Percentiles rank a stretch among this genome's conserved stretches.
Conservation (phyloP, 2,888 invertebrate species). For the Autographa pulchrina region DNA sequence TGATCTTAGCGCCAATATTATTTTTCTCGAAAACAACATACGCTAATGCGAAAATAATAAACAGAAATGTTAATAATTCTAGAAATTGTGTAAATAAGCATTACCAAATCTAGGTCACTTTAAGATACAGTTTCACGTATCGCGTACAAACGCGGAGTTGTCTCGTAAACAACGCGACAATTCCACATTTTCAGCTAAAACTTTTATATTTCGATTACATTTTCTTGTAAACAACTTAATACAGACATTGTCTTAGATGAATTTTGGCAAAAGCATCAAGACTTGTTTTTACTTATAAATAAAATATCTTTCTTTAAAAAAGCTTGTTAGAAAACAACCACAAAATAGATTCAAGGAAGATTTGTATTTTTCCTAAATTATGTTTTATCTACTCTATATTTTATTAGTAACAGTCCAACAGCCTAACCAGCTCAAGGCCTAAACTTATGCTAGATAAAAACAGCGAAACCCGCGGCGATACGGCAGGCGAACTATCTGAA, state of each 20-base stretch:
- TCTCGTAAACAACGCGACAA: slow-evolving; percentile 22
- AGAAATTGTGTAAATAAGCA: not conserved
- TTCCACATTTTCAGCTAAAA: slow-evolving; percentile 24
- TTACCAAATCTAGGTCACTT: slow-evolving; percentile 13
- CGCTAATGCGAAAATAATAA: not conserved
- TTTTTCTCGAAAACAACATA: no score
- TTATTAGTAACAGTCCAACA: not conserved
- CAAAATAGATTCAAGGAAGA: not conserved
- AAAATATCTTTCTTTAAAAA: not conserved
- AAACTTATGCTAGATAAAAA: slow-evolving; percentile 22
- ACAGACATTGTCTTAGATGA: slow-evolving; percentile 1
- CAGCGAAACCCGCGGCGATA: slow-evolving; percentile 55
- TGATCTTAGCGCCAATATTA: no score
- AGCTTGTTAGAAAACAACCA: not conserved
- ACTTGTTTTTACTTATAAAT: not conserved
- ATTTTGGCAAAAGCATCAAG: slow-evolving; percentile 1
- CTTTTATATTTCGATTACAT: slow-evolving; percentile 20
- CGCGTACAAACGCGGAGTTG: slow-evolving; percentile 11
- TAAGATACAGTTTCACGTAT: not conserved
- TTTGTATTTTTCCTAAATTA: not conserved
- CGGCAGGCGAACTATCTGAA: slow-evolving; percentile 67
- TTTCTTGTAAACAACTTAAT: slow-evolving; percentile 25
- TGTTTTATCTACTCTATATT: not conserved
- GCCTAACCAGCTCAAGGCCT: slow-evolving; percentile 6
- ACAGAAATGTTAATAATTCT: not conserved